Conservation (phyloP, 2,113 vertebrate genomes). For the Mormoops blainvillei region DNA sequence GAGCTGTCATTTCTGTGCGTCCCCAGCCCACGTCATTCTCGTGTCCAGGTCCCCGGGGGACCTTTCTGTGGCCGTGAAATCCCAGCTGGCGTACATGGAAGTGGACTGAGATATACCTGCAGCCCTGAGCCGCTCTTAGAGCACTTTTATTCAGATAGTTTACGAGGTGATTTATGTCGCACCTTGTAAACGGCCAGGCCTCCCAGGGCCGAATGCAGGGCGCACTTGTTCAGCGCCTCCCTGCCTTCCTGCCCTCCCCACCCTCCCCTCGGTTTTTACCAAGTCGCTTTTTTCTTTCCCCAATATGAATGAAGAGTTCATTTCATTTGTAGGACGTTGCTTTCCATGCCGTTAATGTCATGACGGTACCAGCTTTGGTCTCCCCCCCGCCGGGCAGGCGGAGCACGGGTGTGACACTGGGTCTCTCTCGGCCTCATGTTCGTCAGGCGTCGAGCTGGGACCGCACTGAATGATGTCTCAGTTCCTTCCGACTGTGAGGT, state of each 20-base stretch:
- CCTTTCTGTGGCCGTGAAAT: background rate
- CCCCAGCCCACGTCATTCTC: accelerated
- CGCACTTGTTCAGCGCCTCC: background rate
- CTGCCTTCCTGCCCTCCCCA: accelerated
- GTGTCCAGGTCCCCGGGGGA: no score
- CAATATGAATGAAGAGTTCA: background rate
- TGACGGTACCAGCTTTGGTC: accelerated
- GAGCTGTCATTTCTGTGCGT: accelerated
- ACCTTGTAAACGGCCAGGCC: background rate
- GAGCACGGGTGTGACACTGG: accelerated
- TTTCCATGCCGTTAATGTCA: accelerated
- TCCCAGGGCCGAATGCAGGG: background rate
- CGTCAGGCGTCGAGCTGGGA: accelerated
- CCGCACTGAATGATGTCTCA: no score
- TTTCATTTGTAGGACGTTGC: background rate
- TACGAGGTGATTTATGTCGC: background rate
- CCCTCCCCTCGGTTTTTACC: background rate
- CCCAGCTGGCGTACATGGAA: background rate
- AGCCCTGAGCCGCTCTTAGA: background rate
- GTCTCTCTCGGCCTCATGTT: accelerated
- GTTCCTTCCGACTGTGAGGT: background rate
- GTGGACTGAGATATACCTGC: background rate
- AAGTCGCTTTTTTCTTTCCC: background rate
- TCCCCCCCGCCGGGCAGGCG: accelerated
- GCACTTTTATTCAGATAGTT: background rate